Base-by-base conservation (phyloP, 2,797 vertebrate species). In the Danionella dracula region DNA sequence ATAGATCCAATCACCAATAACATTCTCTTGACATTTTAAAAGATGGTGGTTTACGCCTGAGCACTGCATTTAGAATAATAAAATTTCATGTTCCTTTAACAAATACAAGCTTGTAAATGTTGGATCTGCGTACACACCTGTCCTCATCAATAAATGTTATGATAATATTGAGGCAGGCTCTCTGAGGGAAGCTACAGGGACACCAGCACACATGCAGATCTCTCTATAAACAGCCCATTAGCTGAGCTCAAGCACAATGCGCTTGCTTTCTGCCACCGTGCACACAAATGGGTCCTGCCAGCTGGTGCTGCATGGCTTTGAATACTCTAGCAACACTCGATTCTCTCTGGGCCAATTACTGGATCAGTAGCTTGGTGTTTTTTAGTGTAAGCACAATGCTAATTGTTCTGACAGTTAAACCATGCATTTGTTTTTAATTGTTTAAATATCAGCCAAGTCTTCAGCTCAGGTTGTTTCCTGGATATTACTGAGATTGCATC, bases 281-380 rank as follows among this genome's bases (percentile, higher is more conserved):
- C 41, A 46, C 46, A 42, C 44, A 49, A 61, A 61, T 61, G 20
- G 32, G 44, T 49, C 32, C 48, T 31, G 48, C 12, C 44, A 37
- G 58, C 58, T 37, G 32, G 44, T 38, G 44, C 31, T 4, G 15
- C 29, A 48, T 60, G 19, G 20, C n/a, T 38, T 37, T 48, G 31
- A 60, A 27, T n/a, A 9, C 32, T 48, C 32, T 48, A 44, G 35
- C 58, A 23, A n/a, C 9, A 29, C 4, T 42, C 12, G 46, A 46
- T 46, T 27, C 44, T 48, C 58, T 35, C 32, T 38, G 20, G 44
- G 49, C 32, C 58, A 61, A 61, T 61, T 61, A 48, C 41, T 48
- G 17, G 27, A 38, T 49, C 32, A 9, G 8, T n/a, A 1, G 17
- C 56, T 20, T 37, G 5, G 32, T 48, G 6, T 29, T 48, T 61